phyloP scores from a whole-genome alignment of 2,797 vertebrate genomes.

The Rhabdomys pumilio region DNA sequence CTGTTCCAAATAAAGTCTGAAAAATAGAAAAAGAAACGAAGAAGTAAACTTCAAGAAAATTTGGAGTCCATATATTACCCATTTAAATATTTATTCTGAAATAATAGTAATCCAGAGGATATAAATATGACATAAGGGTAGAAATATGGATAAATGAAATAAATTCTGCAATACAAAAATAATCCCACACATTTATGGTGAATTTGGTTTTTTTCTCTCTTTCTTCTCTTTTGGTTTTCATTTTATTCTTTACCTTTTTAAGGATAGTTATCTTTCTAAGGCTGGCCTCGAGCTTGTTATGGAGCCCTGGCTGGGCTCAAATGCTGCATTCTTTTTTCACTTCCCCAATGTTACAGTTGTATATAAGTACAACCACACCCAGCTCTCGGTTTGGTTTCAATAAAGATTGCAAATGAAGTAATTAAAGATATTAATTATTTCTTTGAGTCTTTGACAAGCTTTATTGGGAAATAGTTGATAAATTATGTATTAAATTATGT shows the following conservation, averaged over 20 bases:
- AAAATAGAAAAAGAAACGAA: constrained; percentile 31
- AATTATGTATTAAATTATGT: background rate
- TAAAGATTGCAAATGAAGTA: background rate
- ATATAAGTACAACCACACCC: background rate
- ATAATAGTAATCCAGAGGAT: background rate
- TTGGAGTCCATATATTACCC: background rate
- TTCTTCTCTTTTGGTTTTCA: background rate
- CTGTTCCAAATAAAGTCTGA: background rate
- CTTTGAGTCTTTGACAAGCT: background rate
- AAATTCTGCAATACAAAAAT: background rate
- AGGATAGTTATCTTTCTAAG: background rate
- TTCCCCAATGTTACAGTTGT: background rate
- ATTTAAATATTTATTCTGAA: background rate
- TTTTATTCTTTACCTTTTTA: background rate
- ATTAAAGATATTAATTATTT: background rate
- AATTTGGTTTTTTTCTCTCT: background rate
- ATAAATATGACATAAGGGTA: background rate
- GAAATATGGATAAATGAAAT: background rate
- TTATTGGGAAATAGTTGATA: background rate
- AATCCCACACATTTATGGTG: background rate
- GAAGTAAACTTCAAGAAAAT: background rate
- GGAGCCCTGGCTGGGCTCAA: background rate
- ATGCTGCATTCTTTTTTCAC: background rate
- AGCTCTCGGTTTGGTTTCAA: background rate
- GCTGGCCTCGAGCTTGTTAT: background rate